Base-by-base conservation (phyloP, 2,888 invertebrate species). In the Leptothorax acervorum region DNA sequence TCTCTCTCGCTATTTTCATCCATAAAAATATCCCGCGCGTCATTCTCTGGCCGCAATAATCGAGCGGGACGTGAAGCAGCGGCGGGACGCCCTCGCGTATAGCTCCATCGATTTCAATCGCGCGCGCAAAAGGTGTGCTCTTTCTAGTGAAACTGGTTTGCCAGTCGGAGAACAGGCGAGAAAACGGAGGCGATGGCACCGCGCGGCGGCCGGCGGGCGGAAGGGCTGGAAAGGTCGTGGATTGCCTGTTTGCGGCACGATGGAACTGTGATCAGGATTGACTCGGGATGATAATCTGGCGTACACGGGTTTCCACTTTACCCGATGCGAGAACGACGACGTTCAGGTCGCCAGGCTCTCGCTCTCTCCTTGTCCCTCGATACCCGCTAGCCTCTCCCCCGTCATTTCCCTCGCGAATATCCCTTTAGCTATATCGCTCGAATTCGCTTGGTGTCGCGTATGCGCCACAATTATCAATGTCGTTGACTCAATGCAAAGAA, bases 231-330 rank as follows among this genome's bases (percentile, higher is more conserved):
- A 86, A 83, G 82, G 88, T 76, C 53, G 63, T 51, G 81, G 83
- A 75, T 74, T 55, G 84, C 75, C 82, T 78, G 76, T 83, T 84
- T 70, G 85, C 79, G 79, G 62, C 73, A 55, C 86, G 86, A 83
- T 78, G 85, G 84, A 71, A 83, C 85, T 84, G 88, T 93, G 94
- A 95, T 94, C 93, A 93, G 93, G 93, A 95, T 94, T 94, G 94
- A 95, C 93, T 94, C 90, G 90, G 91, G 93, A 94, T 94, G 94
- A 94, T 94, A 94, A 94, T 95, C 94, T 92, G 92, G 92, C 92
- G 92, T 94, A 95, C 95, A 95, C 93, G 95, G 91, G 92, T 94
- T 94, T 95, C 94, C 95, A 95, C 95, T 95, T 93, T 93, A 90
- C 91, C 86, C 90, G 87, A 81, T 83, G 87, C 89, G 87, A 88